phyloP scores from a whole-genome alignment of 1,140 invertebrate species.

The Macrosteles quadrilineatus region DNA sequence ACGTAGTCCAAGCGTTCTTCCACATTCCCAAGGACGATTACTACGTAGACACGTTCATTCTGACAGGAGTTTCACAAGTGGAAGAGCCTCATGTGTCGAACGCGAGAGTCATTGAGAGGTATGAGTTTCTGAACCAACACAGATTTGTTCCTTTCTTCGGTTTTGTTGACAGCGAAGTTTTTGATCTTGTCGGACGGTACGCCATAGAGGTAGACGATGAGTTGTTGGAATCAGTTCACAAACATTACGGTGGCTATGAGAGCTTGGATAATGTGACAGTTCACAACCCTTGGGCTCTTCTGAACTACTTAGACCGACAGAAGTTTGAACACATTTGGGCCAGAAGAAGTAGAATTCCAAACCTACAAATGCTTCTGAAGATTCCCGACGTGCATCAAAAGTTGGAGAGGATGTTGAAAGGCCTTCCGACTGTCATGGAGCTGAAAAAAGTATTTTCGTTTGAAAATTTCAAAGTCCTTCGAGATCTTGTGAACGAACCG shows the following conservation, averaged over 20 bases:
- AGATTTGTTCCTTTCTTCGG: background rate
- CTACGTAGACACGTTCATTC: background rate
- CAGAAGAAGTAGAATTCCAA: background rate
- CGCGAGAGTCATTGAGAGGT: background rate
- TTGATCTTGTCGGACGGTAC: background rate
- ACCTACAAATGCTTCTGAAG: background rate
- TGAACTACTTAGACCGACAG: background rate
- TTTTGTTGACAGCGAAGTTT: background rate
- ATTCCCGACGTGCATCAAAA: background rate
- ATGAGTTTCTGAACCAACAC: background rate
- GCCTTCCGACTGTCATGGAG: background rate
- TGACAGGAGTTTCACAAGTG: background rate
- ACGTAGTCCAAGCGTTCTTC: background rate
- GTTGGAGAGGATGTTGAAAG: background rate
- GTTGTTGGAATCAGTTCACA: background rate
- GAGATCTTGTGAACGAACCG: background rate
- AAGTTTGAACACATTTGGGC: slow-evolving; percentile 5
- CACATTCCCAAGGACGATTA: background rate
- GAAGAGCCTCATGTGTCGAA: background rate
- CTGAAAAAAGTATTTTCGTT: background rate
- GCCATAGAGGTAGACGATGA: background rate
- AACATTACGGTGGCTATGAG: background rate
- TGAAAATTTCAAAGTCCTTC: background rate
- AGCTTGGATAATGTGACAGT: background rate
- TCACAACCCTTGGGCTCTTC: background rate